Evolutionary conservation across 1,140 invertebrate species (phyloP), one percentile per base, ranked within the genome.

Genomic region (Drosophila subpulchrella): DNA sequence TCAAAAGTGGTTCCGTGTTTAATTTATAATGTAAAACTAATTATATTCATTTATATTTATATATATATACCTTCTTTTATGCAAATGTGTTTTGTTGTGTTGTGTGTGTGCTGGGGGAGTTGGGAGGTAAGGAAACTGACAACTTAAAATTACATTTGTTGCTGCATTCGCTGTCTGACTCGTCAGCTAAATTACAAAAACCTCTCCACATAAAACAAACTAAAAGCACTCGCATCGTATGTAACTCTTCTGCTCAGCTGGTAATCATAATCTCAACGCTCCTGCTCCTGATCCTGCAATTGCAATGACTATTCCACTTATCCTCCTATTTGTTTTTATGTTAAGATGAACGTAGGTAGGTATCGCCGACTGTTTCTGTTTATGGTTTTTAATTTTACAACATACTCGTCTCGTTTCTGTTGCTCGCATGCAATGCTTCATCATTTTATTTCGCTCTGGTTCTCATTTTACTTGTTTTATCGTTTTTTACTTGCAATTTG

Each of bases 21-120:
- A 59, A 85, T 82, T 79, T 86, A 72, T 80, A 89, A 81, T 81
- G 81, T 89, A 89, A 89, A 90, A 89, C 70, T 81, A 81, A 65
- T 76, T 89, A 89, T 89, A 84, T 88, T 88, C 73, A 88, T 80
- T 80, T 88, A 89, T 89, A 80, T 77, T 74, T 83, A 88, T 86
- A 83, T 88, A 73, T 71, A 48, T 82, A 77, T 75, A 70, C 68
- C 53, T 76, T 60, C 46, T 78, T 78, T 59, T 71, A 66, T 74
- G 76, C 48, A 78, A 82, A 78, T 86, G 63, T 86, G 63, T 85
- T 85, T 58, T 77, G 38, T 48, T 46, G 51, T 85, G 42, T 80
- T 58, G 66, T 84, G 50, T 72, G 67, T 48, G 47, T 48, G 70
- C 44, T 17, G 59, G 48, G 48, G 47, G 50, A 56, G 34, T 47